phyloP scores from a whole-genome alignment of 1,140 invertebrate genomes.

The Hesperophylax magnus region DNA sequence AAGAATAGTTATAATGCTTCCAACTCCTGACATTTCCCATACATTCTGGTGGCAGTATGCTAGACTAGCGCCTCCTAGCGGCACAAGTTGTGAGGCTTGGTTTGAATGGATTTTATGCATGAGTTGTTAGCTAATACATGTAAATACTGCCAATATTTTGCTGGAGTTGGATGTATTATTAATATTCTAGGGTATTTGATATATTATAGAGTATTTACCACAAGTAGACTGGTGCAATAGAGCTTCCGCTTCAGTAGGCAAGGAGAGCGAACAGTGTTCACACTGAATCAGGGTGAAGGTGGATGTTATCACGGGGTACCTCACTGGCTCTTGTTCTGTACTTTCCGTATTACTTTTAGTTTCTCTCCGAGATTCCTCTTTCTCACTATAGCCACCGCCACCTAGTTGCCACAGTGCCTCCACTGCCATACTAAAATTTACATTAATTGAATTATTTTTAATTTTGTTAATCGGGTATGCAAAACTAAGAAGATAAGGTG shows the following conservation, averaged over 20 bases:
- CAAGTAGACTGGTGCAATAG: slow-evolving; percentile 36
- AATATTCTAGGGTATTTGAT: too few species aligned
- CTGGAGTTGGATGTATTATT: too few species aligned
- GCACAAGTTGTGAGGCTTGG: too few species aligned
- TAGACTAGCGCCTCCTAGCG: too few species aligned
- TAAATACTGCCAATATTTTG: too few species aligned
- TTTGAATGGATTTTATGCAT: too few species aligned
- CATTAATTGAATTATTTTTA: neutral
- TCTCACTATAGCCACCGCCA: slow-evolving; percentile 63
- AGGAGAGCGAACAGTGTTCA: slow-evolving; percentile 30
- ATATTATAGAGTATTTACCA: slow-evolving; percentile 36
- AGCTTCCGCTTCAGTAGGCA: slow-evolving; percentile 20
- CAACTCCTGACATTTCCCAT: too few species aligned
- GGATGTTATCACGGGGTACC: slow-evolving; percentile 34
- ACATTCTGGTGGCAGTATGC: too few species aligned
- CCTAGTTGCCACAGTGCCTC: slow-evolving; percentile 69
- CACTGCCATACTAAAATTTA: slow-evolving; percentile 63
- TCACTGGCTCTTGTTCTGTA: slow-evolving; percentile 52
- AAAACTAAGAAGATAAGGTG: neutral
- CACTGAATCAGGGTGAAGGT: slow-evolving; percentile 29
- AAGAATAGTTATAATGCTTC: too few species aligned
- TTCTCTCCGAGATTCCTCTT: slow-evolving; percentile 55
- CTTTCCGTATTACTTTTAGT: neutral
- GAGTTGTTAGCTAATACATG: too few species aligned
- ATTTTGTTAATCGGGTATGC: neutral